Evolutionary conservation across 2,797 vertebrate species (phyloP).

Genomic region (Coracias cyanogaster): DNA sequence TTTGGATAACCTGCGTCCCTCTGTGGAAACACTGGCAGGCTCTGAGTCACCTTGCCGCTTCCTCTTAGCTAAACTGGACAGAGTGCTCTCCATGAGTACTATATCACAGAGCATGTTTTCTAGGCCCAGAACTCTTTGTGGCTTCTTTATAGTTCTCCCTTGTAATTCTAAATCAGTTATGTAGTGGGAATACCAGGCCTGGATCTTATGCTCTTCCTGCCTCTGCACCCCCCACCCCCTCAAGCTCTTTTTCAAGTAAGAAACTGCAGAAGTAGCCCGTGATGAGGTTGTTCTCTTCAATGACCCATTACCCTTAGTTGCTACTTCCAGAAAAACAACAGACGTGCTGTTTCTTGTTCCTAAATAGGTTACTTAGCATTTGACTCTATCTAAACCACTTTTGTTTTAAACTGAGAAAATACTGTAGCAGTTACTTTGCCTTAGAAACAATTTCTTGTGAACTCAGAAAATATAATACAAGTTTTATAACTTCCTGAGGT

Average conservation of each 20-base stretch:
- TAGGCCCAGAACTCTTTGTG: not conserved
- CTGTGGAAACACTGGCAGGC: not conserved
- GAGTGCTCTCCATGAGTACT: not conserved
- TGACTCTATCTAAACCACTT: not conserved
- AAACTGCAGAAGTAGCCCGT: not conserved
- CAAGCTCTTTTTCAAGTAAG: not conserved
- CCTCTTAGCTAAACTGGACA: not conserved
- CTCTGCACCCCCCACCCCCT: too few species aligned
- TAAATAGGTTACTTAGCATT: not conserved
- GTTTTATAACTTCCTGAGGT: not conserved
- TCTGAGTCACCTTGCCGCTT: not conserved
- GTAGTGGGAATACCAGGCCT: not conserved
- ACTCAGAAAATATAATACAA: not conserved
- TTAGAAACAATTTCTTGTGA: not conserved
- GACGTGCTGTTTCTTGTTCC: not conserved
- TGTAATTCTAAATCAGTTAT: not conserved
- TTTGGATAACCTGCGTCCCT: not conserved
- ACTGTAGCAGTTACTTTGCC: not conserved
- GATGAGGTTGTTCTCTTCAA: not conserved
- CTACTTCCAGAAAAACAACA: not conserved
- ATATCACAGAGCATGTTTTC: not conserved
- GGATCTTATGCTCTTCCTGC: not conserved
- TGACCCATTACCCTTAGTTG: not conserved
- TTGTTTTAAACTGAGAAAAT: not conserved
- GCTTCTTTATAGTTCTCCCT: not conserved